Conservation (phyloP, 2,797 vertebrate genomes). For the Todus mexicanus region DNA sequence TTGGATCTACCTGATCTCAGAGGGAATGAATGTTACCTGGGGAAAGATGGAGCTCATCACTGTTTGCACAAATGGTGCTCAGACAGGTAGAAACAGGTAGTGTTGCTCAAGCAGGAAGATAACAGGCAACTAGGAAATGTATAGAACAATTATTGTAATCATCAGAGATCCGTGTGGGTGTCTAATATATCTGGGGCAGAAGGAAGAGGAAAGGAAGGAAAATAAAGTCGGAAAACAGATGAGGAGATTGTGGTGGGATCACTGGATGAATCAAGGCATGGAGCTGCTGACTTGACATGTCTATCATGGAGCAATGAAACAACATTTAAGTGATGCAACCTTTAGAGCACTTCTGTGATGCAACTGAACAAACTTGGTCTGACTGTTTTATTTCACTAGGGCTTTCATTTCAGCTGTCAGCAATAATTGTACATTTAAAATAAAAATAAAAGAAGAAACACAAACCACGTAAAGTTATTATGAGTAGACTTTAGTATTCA, state of each 20-base stretch:
- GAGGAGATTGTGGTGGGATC: background rate
- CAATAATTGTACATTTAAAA: background rate
- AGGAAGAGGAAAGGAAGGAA: background rate
- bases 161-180: background rate
- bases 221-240: background rate
- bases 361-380: background rate
- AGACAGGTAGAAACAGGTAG: background rate
- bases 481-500: background rate
- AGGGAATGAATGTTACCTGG: background rate
- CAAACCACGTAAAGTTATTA: background rate
- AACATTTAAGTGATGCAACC: background rate
- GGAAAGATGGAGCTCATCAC: background rate
- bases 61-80: background rate
- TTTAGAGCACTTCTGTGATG: background rate
- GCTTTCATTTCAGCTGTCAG: background rate
- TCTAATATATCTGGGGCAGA: background rate
- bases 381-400: background rate
- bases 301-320: background rate
- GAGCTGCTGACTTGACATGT: background rate
- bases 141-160: background rate
- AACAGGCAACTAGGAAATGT: background rate
- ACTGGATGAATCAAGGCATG: background rate
- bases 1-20: background rate
- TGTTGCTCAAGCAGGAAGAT: background rate
- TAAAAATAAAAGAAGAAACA: background rate